Base-by-base conservation (phyloP, 30 jellyfish, hydroid and myxozoan genomes). In the Catostylus mosaicus region DNA sequence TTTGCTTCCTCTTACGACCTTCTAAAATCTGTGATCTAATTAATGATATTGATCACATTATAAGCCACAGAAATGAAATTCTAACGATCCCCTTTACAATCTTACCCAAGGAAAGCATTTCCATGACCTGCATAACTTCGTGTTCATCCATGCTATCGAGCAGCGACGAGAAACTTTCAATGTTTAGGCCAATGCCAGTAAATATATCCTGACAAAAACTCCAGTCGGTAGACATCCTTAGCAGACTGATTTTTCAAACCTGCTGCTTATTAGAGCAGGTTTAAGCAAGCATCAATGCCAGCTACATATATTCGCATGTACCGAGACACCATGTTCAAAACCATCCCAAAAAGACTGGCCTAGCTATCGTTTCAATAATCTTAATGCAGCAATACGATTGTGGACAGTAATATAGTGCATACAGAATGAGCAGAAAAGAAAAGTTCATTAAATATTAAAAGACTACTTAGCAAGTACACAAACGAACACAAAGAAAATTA, bases 81-180 rank as follows among this genome's bases (percentile, higher is more conserved):
- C n/a, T n/a, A n/a, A n/a, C n/a, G n/a, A n/a, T n/a, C n/a, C n/a
- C n/a, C n/a, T n/a, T n/a, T n/a, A n/a, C n/a, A 26, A 10, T 26
- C 80, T 33, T 76, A 82, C 92, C 92, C 52, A 82, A 9, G 23
- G 85, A 23, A 47, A 82, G 75, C 86, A 71, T 52, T 36, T 82
- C 86, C 48, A 69, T 29, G 19, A 82, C 80, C 75, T 68, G 80
- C 61, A 48, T 46, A n/a, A 82, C 67, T 43, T 66, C 92, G 38
- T 61, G 77, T 62, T 82, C 92, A 50, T 82, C 70, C 86, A 69
- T 67, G 75, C 70, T 70, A 72, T 82, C 86, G 7, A 82, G 40
- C 45, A 68, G 27, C 69, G 61, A 33, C 33, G 81, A 68, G 74
- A 68, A 68, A n/a, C 20, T 73, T 24, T 68, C 86, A 70, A 24